phyloP scores from a whole-genome alignment of 2,888 invertebrate species.

The Lydus trimaculatus region DNA sequence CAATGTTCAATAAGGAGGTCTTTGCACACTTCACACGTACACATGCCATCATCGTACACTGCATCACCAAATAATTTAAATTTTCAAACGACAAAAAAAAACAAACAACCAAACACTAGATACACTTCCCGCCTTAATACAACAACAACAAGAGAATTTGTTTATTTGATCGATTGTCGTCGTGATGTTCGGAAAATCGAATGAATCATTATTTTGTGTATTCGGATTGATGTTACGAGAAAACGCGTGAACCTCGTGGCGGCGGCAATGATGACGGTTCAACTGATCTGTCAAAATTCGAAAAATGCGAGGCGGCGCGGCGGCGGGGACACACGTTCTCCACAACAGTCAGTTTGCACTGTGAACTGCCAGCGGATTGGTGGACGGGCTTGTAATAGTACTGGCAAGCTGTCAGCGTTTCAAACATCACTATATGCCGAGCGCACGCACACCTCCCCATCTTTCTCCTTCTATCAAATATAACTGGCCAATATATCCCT shows the following conservation, averaged over 20 bases:
- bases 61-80: conserved; percentile 6
- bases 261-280: conserved; percentile 35
- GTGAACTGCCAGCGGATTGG: conserved; percentile 59
- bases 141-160: background rate
- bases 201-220: conserved; percentile 9
- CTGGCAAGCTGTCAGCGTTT: conserved; percentile 63
- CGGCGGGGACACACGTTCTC: conserved; percentile 45
- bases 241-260: conserved; percentile 51
- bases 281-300: conserved; percentile 53
- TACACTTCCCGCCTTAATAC: conserved; percentile 10
- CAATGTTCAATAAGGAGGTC: background rate
- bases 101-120: conserved; percentile 11
- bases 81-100: background rate
- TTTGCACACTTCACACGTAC: conserved; percentile 10
- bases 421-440: conserved; percentile 61
- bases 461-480: conserved; percentile 46
- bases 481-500: conserved; percentile 22
- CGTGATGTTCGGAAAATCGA: conserved; percentile 19
- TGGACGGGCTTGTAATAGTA: conserved; percentile 60
- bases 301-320: conserved; percentile 35
- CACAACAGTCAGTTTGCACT: conserved; percentile 59
- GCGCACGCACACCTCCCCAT: conserved; percentile 55
- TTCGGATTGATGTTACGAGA: conserved; percentile 20
- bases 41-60: conserved; percentile 13
- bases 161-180: background rate